Conservation (phyloP, 2,797 vertebrate species). For the Triplophysa bombifrons region DNA sequence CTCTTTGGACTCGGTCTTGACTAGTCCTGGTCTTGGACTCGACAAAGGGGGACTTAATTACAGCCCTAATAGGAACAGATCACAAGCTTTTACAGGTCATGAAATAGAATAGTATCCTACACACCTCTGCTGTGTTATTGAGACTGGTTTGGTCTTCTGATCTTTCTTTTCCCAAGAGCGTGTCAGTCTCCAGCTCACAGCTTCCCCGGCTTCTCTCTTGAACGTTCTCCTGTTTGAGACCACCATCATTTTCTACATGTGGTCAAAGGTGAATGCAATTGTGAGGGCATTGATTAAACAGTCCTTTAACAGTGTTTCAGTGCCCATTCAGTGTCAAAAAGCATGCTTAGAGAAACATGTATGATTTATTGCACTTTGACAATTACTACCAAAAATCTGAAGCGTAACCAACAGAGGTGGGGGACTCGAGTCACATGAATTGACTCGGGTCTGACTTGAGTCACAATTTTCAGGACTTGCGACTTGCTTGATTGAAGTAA, state of each 20-base stretch:
- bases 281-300: slow-evolving; percentile 33
- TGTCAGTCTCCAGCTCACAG: slow-evolving; percentile 58
- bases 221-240: slow-evolving; percentile 70
- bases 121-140: slow-evolving; percentile 55
- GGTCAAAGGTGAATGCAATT: slow-evolving; percentile 28
- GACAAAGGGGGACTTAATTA: too few species aligned
- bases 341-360: neutral
- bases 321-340: neutral
- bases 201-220: slow-evolving; percentile 55
- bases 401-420: neutral
- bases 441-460: too few species aligned
- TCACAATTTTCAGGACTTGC: too few species aligned
- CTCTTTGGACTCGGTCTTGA: too few species aligned
- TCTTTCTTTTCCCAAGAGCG: slow-evolving; percentile 33
- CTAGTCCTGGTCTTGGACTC: too few species aligned
- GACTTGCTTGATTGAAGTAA: too few species aligned
- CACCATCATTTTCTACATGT: slow-evolving; percentile 61
- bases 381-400: neutral
- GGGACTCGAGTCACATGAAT: too few species aligned
- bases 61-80: too few species aligned
- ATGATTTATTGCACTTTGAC: neutral
- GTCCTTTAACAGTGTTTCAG: neutral
- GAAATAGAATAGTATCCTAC: neutral
- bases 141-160: slow-evolving; percentile 38
- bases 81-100: too few species aligned